Percentiles rank a stretch among this genome's conserved stretches.
Conservation (phyloP, 1,140 invertebrate species). For the Trinorchestia longiramus region DNA sequence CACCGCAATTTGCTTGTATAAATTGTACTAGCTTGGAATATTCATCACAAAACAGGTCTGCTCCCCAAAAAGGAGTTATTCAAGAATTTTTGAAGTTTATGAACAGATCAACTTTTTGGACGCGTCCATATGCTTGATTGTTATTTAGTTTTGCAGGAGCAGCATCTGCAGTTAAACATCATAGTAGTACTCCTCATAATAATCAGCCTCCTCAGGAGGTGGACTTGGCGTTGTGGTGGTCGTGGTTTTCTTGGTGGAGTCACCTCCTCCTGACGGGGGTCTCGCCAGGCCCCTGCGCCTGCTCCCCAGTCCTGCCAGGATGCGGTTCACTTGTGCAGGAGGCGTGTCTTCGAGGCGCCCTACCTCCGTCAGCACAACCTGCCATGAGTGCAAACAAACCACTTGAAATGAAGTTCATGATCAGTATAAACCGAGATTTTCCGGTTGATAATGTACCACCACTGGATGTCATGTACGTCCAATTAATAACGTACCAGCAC, state of each 20-base stretch:
- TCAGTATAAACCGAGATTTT: neutral
- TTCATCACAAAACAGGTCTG: neutral
- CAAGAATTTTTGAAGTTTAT: too few species aligned
- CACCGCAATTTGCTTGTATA: neutral
- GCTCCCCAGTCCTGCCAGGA: slow-evolving; percentile 30
- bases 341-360: neutral
- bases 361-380: slow-evolving; percentile 10
- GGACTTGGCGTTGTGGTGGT: neutral
- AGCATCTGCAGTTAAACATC: neutral
- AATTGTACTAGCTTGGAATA: neutral
- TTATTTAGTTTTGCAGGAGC: neutral
- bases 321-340: neutral
- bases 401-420: neutral
- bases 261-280: neutral
- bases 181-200: slow-evolving; percentile 25
- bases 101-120: too few species aligned
- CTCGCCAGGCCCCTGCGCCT: neutral
- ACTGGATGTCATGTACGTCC: neutral
- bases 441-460: neutral
- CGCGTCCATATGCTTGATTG: too few species aligned
- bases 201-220: neutral
- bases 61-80: neutral
- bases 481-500: neutral
- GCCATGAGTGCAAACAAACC: neutral
- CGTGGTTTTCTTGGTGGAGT: neutral